Evolutionary conservation across 2,113 vertebrate genomes (phyloP).

Genomic region (Sula dactylatra): DNA sequence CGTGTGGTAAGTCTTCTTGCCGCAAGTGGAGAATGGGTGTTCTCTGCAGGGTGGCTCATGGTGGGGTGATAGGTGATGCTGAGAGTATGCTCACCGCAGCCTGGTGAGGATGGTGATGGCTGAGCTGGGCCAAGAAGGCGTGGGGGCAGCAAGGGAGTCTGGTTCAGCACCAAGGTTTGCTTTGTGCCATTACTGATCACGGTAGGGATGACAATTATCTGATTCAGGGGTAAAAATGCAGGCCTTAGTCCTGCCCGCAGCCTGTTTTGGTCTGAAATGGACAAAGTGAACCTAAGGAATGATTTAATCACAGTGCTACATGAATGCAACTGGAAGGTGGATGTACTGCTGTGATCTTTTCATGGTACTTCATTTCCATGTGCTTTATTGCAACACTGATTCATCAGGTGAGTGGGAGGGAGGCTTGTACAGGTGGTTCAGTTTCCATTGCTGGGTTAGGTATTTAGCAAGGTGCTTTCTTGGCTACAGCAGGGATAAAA

Average conservation of each 20-base stretch:
- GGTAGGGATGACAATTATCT: not conserved
- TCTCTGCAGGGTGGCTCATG: not conserved
- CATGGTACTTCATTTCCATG: not conserved
- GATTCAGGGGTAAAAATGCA: not conserved
- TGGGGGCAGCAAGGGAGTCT: too few species aligned
- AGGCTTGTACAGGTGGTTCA: conserved; percentile 34
- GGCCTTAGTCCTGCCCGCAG: accelerated
- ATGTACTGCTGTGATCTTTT: conserved; percentile 41
- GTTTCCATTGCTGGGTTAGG: not conserved
- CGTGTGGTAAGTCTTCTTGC: not conserved
- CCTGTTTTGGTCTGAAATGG: not conserved
- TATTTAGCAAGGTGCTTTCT: not conserved
- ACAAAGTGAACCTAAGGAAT: not conserved
- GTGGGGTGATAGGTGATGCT: not conserved
- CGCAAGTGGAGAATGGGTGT: not conserved
- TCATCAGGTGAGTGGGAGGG: conserved; percentile 52
- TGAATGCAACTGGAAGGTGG: not conserved
- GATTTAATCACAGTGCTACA: not conserved
- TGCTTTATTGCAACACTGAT: conserved; percentile 42
- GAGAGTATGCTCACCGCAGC: not conserved
- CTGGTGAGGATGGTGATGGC: accelerated
- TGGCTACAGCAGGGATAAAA: not conserved
- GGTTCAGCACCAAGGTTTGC: not conserved
- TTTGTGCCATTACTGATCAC: not conserved
- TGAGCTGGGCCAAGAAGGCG: not conserved